These are phyloP conservation scores for Odontomachus brunneus DNA, from an alignment of 1,140 invertebrate species.

Conservation along the genomic window DNA sequence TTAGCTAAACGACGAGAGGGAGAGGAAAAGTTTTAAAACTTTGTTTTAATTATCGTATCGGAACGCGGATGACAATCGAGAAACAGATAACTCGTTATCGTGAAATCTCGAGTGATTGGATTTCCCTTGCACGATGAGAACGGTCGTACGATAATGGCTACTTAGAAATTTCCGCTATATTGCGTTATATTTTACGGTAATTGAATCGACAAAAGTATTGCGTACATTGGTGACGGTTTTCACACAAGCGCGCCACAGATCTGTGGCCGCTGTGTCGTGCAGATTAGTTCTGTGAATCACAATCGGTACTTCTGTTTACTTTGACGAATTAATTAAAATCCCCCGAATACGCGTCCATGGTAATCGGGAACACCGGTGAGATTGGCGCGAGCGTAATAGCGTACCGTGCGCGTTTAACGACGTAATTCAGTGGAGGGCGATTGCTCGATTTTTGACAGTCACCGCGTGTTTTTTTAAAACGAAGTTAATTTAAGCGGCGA, in stretches of 20 bases:
- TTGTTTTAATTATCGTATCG: no score
- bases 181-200: not conserved
- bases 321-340: slow-evolving; percentile 37
- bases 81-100: no score
- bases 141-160: no score
- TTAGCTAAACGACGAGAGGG: no score
- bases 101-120: no score
- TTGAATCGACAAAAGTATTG: not conserved
- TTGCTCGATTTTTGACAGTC: not conserved
- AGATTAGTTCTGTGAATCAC: slow-evolving; percentile 19
- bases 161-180: no score
- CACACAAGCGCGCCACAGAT: not conserved
- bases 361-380: slow-evolving; percentile 26
- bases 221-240: not conserved
- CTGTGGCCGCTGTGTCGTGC: not conserved
- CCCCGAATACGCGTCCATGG: slow-evolving; percentile 16
- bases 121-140: no score
- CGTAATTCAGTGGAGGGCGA: not conserved
- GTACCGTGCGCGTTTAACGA: not conserved
- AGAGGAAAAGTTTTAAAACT: no score
- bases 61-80: no score
- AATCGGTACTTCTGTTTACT: slow-evolving; percentile 23
- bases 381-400: not conserved
- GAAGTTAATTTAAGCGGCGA: slow-evolving; percentile 37
- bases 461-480: slow-evolving; percentile 19